Conservation (phyloP, 1,140 invertebrate genomes). For the Neoseiulus cucumeris region DNA sequence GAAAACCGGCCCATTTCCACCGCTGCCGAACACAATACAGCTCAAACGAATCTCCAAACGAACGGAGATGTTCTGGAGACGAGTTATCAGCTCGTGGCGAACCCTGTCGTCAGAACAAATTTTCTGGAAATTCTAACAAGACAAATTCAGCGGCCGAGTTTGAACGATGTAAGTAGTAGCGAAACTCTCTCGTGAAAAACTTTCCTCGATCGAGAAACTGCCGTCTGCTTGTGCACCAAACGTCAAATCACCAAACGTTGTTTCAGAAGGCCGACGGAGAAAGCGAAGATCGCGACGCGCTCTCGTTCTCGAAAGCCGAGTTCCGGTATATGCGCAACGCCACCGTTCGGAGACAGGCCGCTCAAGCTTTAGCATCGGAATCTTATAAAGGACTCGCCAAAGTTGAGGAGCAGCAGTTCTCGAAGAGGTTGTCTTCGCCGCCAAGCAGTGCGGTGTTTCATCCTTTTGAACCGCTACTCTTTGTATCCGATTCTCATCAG, state of each 20-base stretch:
- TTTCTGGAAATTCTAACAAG: neutral
- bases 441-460: constrained; percentile 39
- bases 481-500: constrained; percentile 42
- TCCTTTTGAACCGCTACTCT: constrained; percentile 68
- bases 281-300: constrained; percentile 12
- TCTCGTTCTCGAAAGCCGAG: constrained; percentile 23
- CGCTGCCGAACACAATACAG: neutral
- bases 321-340: constrained; percentile 37
- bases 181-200: too few relatives aligned
- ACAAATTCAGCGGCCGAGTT: neutral
- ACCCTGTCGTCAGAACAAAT: neutral
- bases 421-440: neutral
- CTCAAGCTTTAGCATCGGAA: neutral
- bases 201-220: too few relatives aligned
- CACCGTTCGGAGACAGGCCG: constrained; percentile 35
- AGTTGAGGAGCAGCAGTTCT: neutral
- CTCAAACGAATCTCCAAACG: too few relatives aligned
- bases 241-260: too few relatives aligned
- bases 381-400: neutral
- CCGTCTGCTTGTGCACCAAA: too few relatives aligned
- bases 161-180: neutral
- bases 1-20: neutral
- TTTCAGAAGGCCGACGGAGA: too few relatives aligned
- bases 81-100: neutral
- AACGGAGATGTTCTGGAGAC: neutral